phyloP scores from a whole-genome alignment of 1,140 invertebrate species.

The Anoplophora glabripennis region DNA sequence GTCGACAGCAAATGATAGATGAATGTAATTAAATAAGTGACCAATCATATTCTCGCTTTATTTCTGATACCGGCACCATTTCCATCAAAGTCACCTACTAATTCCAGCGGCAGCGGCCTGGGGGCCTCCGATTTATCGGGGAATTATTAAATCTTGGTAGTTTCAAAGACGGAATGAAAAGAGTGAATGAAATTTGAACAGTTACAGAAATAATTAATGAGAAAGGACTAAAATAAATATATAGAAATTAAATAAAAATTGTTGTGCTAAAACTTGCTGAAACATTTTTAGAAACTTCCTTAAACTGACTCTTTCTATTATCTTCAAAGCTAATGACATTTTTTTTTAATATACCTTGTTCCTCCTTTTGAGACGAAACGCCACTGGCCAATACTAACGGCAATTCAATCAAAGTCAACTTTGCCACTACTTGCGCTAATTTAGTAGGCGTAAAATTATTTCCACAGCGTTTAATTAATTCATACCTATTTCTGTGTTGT shows the following conservation, averaged over 20 bases:
- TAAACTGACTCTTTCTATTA: too few relatives aligned
- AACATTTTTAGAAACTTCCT: too few relatives aligned
- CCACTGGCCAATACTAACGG: conserved; percentile 2
- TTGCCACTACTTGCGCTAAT: conserved; percentile 11
- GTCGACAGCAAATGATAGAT: conserved; percentile 46
- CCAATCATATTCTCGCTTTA: conserved; percentile 44
- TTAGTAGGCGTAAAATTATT: conserved; percentile 20
- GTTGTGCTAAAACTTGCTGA: too few relatives aligned
- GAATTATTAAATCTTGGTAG: neutral
- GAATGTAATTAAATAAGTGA: conserved; percentile 47
- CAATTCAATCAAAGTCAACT: conserved; percentile 20
- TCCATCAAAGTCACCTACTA: conserved; percentile 37
- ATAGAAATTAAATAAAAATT: too few relatives aligned
- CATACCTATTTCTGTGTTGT: neutral
- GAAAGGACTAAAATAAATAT: too few relatives aligned
- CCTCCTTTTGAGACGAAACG: neutral
- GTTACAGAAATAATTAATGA: too few relatives aligned
- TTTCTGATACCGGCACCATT: conserved; percentile 36
- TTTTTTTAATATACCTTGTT: too few relatives aligned
- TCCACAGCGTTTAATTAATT: conserved; percentile 20
- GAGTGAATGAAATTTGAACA: too few relatives aligned
- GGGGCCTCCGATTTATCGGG: neutral
- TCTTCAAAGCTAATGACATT: too few relatives aligned
- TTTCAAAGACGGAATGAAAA: neutral
- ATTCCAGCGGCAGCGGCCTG: conserved; percentile 14